Base-by-base conservation (phyloP, 2,113 vertebrate genomes). In the Murina feae region DNA sequence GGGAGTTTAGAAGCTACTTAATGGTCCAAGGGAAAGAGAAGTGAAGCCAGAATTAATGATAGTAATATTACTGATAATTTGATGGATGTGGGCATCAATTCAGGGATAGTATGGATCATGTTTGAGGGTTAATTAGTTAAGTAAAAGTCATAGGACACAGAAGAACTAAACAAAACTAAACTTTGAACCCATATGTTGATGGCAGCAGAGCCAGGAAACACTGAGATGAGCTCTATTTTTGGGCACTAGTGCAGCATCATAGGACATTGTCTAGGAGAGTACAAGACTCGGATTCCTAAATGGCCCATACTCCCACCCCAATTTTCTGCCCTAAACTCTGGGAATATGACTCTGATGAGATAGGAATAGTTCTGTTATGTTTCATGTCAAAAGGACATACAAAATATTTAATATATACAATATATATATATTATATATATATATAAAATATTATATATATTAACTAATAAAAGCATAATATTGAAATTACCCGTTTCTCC, bases 261-360 rank as follows among this genome's bases (percentile, higher is more conserved):
- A 35, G 14, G 35, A 47, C 32, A 66, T 49, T 58, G 11, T 66
- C 8, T 30, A 55, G 16, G 58, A 47, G 9, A 49, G 17, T 58
- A 72, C 28, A 0, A 21, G 13, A 80, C 23, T 55, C 35, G 66
- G 21, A 49, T 2, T 75, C 12, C 28, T 49, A 49, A 76, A 85
- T 39, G 86, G 4, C 3, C 17, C 20, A 16, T 2, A 21, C 4
- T 2, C 49, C 23, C 10, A 47, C 0, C 2, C 9, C 3, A 30
- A 39, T 69, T 74, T 51, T n/a, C 30, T 68, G 14, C 55, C 5
- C 1, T 49, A 58, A 42, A 35, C 13, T 32, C 25, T 80, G 6
- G 35, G 39, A 74, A 78, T 65, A 93, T 55, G 18, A 72, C 71
- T 80, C 25, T 30, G 18, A 79, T 72, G 16, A 65, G 10, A 44